Conservation (phyloP, 92 coral and sea anemone genomes). For the Parazoanthus atlanticus region DNA sequence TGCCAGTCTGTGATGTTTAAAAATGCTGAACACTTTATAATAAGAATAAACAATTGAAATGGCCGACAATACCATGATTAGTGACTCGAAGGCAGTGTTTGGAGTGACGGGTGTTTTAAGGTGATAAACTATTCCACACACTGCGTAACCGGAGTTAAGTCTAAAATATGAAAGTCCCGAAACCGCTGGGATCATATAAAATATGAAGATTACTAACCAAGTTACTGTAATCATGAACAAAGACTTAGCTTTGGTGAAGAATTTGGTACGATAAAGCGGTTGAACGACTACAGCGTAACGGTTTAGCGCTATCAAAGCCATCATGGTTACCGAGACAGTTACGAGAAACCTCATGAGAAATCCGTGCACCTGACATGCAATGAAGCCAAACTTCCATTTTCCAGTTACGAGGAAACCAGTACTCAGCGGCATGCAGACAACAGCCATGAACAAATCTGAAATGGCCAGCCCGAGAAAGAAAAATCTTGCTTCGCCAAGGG, state of each 20-base stretch:
- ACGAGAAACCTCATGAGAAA: slow-evolving; percentile 9
- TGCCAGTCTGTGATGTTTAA: background rate
- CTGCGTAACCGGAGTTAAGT: slow-evolving; percentile 2
- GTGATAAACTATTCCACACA: slow-evolving; percentile 2
- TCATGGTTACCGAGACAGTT: background rate
- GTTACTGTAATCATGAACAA: background rate
- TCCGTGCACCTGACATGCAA: background rate
- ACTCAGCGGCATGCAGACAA: background rate
- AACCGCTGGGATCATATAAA: background rate
- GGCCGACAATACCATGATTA: background rate
- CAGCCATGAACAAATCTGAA: background rate
- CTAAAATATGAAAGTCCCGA: background rate
- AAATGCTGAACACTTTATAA: background rate
- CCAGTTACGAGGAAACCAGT: background rate
- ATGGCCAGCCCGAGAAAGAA: background rate
- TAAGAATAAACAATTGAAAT: background rate
- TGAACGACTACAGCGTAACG: background rate
- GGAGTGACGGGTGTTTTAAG: slow-evolving; percentile 1
- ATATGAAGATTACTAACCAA: background rate
- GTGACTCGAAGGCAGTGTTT: background rate
- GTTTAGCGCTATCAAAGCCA: background rate
- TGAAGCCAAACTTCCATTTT: background rate
- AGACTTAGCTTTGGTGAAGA: background rate
- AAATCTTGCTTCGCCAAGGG: background rate
- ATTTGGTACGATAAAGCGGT: background rate